Evolutionary conservation across 2,888 invertebrate species (phyloP).

Genomic region (Strigamia crassipes): DNA sequence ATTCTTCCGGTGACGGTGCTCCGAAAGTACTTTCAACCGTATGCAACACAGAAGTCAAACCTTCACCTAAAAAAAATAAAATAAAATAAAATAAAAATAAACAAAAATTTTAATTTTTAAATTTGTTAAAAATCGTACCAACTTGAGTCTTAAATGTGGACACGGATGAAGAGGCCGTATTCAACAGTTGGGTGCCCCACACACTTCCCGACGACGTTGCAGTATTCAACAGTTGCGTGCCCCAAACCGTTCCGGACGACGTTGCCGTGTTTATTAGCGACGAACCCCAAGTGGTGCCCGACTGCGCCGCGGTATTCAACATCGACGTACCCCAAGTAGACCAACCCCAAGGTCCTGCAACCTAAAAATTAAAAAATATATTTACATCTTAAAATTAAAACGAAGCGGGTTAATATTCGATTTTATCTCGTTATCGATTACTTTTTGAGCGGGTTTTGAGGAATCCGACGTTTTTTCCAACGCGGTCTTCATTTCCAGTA

Average conservation of each 20-base stretch:
- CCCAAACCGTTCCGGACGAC: slow-evolving; percentile 53
- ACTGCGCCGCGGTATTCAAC: neutral
- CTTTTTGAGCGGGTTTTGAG: neutral
- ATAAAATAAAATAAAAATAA: neutral
- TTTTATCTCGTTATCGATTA: too few relatives aligned
- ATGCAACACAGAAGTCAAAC: slow-evolving; percentile 72
- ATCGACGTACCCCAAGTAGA: too few relatives aligned
- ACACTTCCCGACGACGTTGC: slow-evolving; percentile 76
- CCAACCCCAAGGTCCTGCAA: too few relatives aligned
- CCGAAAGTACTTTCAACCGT: slow-evolving; percentile 76
- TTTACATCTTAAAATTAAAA: too few relatives aligned
- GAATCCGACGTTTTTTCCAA: neutral
- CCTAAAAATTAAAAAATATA: neutral
- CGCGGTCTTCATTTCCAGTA: neutral
- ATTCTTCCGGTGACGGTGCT: slow-evolving; percentile 78
- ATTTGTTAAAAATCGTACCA: slow-evolving; percentile 54
- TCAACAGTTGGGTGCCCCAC: slow-evolving; percentile 78
- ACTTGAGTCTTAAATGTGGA: slow-evolving; percentile 79
- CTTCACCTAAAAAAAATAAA: slow-evolving; percentile 66
- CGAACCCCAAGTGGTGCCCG: neutral
- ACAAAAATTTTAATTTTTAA: neutral
- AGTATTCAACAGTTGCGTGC: slow-evolving; percentile 73
- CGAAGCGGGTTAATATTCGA: too few relatives aligned
- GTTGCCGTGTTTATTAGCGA: neutral
- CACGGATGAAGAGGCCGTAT: slow-evolving; percentile 75